A percentile compares a stretch with the other conserved stretches of the same genome.
These are phyloP conservation scores for Denticeps clupeoides DNA, from an alignment of 2,797 vertebrate species.

Conservation along the genomic window DNA sequence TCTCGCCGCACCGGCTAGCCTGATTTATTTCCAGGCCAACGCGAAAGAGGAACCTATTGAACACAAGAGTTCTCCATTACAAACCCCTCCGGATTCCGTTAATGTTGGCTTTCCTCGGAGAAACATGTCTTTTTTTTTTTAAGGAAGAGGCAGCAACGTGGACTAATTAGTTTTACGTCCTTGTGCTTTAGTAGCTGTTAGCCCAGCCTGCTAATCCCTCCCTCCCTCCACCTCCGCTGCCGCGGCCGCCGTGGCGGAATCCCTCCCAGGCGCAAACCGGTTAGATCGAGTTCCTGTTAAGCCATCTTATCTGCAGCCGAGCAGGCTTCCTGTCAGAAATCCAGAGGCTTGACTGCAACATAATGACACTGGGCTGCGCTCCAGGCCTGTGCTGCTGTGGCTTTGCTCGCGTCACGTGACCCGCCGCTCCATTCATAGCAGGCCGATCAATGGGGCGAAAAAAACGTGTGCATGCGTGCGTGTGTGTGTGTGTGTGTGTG, in stretches of 20 bases:
- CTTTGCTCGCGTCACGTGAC: not conserved
- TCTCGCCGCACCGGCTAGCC: no score
- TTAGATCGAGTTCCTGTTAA: slow-evolving; percentile 39
- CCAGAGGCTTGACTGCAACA: slow-evolving; percentile 35
- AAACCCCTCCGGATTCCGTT: no score
- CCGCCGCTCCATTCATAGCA: slow-evolving; percentile 28
- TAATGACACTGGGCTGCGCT: slow-evolving; percentile 19
- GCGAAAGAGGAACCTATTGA: no score
- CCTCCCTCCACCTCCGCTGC: slow-evolving; percentile 4
- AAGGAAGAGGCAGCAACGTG: no score
- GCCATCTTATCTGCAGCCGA: slow-evolving; percentile 33
- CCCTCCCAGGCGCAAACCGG: slow-evolving; percentile 30
- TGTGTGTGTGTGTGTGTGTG: not conserved
- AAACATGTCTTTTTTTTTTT: no score
- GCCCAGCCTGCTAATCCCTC: not conserved
- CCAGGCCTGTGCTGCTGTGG: slow-evolving; percentile 13
- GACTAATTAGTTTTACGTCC: not conserved
- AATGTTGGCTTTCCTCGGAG: no score
- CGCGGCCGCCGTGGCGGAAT: slow-evolving; percentile 14
- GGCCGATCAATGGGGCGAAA: slow-evolving; percentile 19
- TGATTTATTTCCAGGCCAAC: no score
- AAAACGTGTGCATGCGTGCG: not conserved
- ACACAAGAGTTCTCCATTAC: no score
- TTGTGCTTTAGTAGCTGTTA: not conserved
- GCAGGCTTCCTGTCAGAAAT: slow-evolving; percentile 39